A percentile compares a stretch with the other conserved stretches of the same genome.
Conservation (phyloP, 2,113 vertebrate species). For the Gobio gobio region DNA sequence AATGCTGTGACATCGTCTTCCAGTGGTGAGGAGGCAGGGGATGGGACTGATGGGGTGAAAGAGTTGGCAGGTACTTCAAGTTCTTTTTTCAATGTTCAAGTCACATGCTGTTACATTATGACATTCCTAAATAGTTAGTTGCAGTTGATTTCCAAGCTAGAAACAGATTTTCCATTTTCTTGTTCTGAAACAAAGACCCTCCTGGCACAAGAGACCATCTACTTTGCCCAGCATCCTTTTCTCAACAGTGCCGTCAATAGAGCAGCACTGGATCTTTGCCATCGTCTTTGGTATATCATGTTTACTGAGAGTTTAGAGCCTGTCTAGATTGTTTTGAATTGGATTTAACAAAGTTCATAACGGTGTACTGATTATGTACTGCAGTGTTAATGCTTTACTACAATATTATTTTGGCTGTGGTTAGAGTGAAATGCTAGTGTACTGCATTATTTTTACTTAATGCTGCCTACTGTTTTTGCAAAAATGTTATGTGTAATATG, state of each 20-base stretch:
- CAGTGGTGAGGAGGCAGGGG: constrained; percentile 49
- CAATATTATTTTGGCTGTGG: neutral
- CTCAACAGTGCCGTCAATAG: constrained; percentile 27
- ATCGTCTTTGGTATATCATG: neutral
- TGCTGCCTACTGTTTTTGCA: too few species aligned
- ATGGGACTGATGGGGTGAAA: constrained; percentile 48
- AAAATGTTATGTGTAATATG: neutral
- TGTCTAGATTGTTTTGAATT: neutral
- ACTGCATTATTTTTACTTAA: neutral
- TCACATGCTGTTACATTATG: neutral
- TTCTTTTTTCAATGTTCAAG: neutral
- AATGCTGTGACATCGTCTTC: constrained; percentile 46
- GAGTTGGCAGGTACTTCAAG: constrained; percentile 81
- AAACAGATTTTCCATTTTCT: neutral
- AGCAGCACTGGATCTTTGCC: constrained; percentile 37
- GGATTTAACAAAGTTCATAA: neutral
- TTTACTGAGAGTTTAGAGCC: neutral
- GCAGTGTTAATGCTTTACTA: neutral
- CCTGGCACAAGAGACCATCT: constrained; percentile 22
- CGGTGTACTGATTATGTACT: neutral
- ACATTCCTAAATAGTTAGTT: constrained; percentile 1
- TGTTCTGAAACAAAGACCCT: constrained; percentile 16
- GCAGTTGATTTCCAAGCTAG: constrained; percentile 12
- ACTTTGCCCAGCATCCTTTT: constrained; percentile 37
- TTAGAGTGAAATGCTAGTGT: neutral